These are phyloP conservation scores for Eulemur rufifrons DNA, from an alignment of 2,113 vertebrate genomes.

Conservation along the genomic window DNA sequence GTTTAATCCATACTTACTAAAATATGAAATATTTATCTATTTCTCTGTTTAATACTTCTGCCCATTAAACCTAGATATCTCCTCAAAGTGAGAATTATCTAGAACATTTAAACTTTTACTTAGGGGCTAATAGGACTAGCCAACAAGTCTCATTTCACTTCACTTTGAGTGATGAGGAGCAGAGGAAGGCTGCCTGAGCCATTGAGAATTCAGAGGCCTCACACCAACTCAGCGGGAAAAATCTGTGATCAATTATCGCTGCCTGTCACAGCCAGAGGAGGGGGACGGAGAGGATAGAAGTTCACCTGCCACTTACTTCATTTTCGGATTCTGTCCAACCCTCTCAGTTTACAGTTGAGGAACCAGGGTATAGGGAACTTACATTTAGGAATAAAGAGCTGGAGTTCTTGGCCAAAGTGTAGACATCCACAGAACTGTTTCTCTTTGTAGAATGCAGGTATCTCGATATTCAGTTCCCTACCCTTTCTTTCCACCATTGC, in stretches of 20 bases:
- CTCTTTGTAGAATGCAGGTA: not conserved
- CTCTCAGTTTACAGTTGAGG: not conserved
- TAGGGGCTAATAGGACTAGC: not conserved
- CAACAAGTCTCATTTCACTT: not conserved
- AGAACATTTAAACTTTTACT: not conserved
- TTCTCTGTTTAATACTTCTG: not conserved
- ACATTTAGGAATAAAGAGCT: not conserved
- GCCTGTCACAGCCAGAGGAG: not conserved
- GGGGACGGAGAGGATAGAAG: not conserved
- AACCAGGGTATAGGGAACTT: not conserved
- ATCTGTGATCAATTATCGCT: constrained; percentile 20
- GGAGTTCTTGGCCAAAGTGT: not conserved
- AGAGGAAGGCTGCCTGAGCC: not conserved
- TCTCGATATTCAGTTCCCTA: not conserved
- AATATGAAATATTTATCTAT: not conserved
- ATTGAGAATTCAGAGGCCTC: not conserved
- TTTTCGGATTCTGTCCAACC: not conserved
- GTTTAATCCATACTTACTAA: not conserved
- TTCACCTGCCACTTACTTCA: not conserved
- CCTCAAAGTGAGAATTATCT: not conserved
- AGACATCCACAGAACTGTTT: not conserved
- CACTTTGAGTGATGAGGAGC: not conserved
- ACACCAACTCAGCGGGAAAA: not conserved
- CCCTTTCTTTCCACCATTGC: not conserved
- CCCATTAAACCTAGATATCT: not conserved